Evolutionary conservation across 2,797 vertebrate species (phyloP).

Genomic region (Ammospiza maritima): DNA sequence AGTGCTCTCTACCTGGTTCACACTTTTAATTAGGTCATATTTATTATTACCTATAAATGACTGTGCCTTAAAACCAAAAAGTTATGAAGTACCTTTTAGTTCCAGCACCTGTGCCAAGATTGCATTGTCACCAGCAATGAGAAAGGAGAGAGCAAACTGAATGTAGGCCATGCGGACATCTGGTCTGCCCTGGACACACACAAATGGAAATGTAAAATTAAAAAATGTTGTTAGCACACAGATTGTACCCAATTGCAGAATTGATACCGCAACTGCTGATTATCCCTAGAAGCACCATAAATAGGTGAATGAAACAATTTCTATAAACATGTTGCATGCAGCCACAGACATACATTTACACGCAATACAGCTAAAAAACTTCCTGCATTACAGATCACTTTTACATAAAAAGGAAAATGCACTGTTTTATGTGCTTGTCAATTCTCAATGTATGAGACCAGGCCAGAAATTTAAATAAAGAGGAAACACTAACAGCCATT

Average conservation of each 20-base stretch:
- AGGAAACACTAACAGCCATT: background rate
- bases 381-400: background rate
- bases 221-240: background rate
- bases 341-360: background rate
- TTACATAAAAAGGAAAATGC: background rate
- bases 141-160: constrained; percentile 91
- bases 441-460: background rate
- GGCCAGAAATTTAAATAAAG: background rate
- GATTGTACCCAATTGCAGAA: background rate
- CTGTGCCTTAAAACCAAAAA: background rate
- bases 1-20: background rate
- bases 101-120: constrained; percentile 88
- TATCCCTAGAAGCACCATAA: background rate
- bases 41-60: background rate
- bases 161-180: constrained; percentile 92
- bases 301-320: background rate
- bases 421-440: background rate
- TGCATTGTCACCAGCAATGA: constrained; percentile 88
- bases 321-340: background rate
- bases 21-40: background rate
- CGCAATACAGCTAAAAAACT: background rate
- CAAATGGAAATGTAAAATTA: background rate
- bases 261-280: background rate
- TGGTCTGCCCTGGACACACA: constrained; percentile 79
- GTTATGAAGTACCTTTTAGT: constrained; percentile 85